Evolutionary conservation across 2,888 invertebrate genomes (phyloP).

Genomic region (Phengaris alcon): DNA sequence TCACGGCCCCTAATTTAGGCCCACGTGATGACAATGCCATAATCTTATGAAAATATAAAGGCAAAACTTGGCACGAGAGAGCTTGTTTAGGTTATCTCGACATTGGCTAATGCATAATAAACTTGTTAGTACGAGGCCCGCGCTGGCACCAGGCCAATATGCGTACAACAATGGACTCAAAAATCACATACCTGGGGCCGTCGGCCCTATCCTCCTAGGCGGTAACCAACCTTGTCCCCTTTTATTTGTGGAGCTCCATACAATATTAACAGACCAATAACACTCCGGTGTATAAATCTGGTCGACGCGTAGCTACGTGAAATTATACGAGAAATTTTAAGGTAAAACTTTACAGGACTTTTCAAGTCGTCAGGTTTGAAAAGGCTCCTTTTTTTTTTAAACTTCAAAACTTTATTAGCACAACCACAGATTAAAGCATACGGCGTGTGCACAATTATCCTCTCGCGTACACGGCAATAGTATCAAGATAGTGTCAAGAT

Average conservation of each 20-base stretch:
- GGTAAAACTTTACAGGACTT: neutral
- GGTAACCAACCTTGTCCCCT: conserved; percentile 5
- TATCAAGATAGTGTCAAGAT: no score
- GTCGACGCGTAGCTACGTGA: neutral
- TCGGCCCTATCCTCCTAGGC: neutral
- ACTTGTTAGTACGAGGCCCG: conserved; percentile 58
- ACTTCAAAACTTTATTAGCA: no score
- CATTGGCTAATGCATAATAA: conserved; percentile 71
- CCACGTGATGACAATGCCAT: conserved; percentile 45
- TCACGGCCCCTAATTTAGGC: conserved; percentile 42
- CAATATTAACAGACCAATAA: neutral
- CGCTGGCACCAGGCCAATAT: conserved; percentile 58
- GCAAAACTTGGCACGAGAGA: conserved; percentile 70
- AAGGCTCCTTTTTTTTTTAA: neutral
- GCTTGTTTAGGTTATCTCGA: conserved; percentile 68
- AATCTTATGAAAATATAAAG: conserved; percentile 72
- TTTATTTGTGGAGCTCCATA: neutral
- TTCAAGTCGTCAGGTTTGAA: neutral
- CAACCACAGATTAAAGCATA: no score
- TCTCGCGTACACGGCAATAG: no score
- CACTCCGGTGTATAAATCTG: neutral
- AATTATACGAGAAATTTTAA: neutral
- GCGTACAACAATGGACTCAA: conserved; percentile 37
- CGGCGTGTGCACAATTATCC: no score
- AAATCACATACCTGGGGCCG: conserved; percentile 7